Evolutionary conservation across 1,140 invertebrate genomes (phyloP), one percentile per base, ranked within the genome.

Genomic region (Leguminivora glycinivorella): DNA sequence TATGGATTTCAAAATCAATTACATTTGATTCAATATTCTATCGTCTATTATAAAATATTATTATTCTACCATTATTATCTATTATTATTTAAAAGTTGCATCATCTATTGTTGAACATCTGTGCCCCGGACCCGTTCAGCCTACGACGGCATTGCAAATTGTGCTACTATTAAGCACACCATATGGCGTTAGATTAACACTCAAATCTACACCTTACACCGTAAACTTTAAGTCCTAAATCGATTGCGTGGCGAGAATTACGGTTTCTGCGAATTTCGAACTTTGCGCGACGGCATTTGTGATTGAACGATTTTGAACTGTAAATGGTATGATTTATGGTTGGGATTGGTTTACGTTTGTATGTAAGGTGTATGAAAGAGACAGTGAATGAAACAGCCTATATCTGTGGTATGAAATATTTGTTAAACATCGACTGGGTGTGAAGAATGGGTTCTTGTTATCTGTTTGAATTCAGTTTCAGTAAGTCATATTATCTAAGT

Each of bases 141-240:
- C 52, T 25, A 56, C 52, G 52, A 56, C 52, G 24, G 52, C 52
- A 56, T 24, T 56, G 52, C 52, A 56, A 52, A 52, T 25, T 56
- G 22, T 56, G 52, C 12, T 5, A 22, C 12, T 56, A 17, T 22
- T 56, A 24, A 24, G 19, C 19, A 56, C 52, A 56, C 52, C 52
- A 25, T 56, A 56, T 56, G 52, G 52, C 24, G n/a, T 43, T 43
- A 3, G 14, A 43, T 17, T 4, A 17, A n/a, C 40, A 43, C 5
- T 6, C 40, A n/a, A 43, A 43, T 43, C 14, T 43, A 43, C 14
- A 43, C n/a, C 17, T 43, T 43, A 43, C 4, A 10, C 6, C 5
- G 1, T 6, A 43, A n/a, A n/a, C 0, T 43, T 43, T n/a, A n/a
- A 43, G 40, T 17, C 6, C 40, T 43, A 43, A n/a, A 17, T 43